Conservation (phyloP, 2,113 vertebrate species). For the Varanus salvator region DNA sequence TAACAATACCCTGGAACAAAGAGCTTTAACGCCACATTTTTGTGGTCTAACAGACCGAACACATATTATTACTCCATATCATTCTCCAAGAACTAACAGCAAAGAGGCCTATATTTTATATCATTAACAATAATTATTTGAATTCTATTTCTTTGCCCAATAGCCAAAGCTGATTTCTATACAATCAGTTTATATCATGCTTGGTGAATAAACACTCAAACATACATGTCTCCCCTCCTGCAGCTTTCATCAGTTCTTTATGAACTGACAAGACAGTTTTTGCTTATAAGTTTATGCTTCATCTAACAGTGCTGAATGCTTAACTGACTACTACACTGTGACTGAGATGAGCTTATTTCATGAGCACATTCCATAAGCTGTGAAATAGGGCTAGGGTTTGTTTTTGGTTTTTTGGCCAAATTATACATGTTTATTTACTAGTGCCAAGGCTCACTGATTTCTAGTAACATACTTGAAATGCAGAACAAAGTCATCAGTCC, state of each 20-base stretch:
- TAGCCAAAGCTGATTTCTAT: too few relatives aligned
- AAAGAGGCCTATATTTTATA: not conserved
- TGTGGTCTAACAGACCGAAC: not conserved
- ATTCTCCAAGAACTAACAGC: not conserved
- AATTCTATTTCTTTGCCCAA: too few relatives aligned
- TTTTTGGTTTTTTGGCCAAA: not conserved
- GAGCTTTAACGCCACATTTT: not conserved
- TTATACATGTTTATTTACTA: not conserved
- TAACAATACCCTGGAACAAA: not conserved
- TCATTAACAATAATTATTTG: not conserved
- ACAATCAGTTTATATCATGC: not conserved
- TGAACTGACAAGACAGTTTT: not conserved
- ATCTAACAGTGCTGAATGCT: not conserved
- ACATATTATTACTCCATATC: not conserved
- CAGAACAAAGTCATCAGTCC: not conserved
- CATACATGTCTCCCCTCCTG: not conserved
- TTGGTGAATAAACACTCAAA: not conserved
- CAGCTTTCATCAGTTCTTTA: not conserved
- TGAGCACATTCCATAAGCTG: not conserved
- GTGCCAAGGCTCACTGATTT: not conserved
- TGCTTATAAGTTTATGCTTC: not conserved
- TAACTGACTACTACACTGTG: not conserved
- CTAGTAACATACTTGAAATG: not conserved
- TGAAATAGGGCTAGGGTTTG: not conserved
- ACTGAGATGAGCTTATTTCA: not conserved